Percentiles rank a stretch among this genome's conserved stretches.
Evolutionary conservation across 2,888 invertebrate genomes (phyloP).

Genomic region (Eristalinus aeneus): DNA sequence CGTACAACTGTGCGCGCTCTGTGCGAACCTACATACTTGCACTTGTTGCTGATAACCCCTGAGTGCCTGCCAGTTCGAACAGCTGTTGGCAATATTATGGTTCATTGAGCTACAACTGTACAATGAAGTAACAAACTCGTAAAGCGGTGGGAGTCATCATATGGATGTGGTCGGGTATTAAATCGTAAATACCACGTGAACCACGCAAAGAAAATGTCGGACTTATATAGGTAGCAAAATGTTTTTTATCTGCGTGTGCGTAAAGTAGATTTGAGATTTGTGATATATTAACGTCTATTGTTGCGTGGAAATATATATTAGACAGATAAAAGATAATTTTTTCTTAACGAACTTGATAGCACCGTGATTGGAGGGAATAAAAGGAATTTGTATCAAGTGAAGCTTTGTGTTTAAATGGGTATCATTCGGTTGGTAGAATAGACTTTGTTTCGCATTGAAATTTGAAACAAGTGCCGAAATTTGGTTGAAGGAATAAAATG

Average conservation of each 20-base stretch:
- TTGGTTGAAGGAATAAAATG: too few species aligned
- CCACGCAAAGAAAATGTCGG: not conserved
- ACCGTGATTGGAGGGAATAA: not conserved
- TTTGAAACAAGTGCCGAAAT: too few species aligned
- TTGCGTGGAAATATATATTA: not conserved
- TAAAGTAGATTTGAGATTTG: not conserved
- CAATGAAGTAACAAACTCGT: not conserved
- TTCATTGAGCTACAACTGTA: not conserved
- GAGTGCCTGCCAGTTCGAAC: not conserved
- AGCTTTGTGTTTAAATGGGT: not conserved
- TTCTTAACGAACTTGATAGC: not conserved
- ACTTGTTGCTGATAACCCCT: not conserved
- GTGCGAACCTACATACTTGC: not conserved
- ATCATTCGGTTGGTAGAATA: not conserved
- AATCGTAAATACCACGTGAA: not conserved
- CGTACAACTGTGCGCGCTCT: not conserved
- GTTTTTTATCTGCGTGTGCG: not conserved
- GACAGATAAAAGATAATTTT: not conserved
- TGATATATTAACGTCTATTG: not conserved
- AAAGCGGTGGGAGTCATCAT: not conserved
- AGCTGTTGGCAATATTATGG: not conserved
- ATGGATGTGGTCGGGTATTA: too few species aligned
- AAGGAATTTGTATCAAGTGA: not conserved
- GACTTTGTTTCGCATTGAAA: not conserved
- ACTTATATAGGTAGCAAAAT: not conserved